Conservation (phyloP, 2,888 invertebrate genomes). For the Tachystola acroxantha region DNA sequence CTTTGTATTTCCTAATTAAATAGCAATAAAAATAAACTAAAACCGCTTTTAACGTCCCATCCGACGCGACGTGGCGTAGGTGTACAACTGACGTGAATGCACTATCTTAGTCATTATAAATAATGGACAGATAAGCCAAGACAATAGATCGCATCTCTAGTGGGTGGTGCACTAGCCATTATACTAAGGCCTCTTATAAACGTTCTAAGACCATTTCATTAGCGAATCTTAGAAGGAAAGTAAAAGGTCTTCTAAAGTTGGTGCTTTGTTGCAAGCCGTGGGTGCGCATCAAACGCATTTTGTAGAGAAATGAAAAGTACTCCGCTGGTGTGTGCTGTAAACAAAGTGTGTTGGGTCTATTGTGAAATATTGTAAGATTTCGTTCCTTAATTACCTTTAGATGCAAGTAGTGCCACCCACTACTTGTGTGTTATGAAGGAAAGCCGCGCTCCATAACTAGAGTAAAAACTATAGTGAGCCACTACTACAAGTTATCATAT, state of each 20-base stretch:
- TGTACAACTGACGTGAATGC: slow-evolving; percentile 45
- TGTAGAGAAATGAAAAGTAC: slow-evolving; percentile 29
- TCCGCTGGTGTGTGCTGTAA: slow-evolving; percentile 31
- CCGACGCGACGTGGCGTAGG: slow-evolving; percentile 37
- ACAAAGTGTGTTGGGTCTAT: slow-evolving; percentile 28
- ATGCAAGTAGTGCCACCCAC: too few species aligned
- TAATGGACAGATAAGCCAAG: slow-evolving; percentile 64
- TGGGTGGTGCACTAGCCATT: slow-evolving; percentile 41
- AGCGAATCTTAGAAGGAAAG: background rate
- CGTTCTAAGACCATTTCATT: too few species aligned
- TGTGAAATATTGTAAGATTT: slow-evolving; percentile 18
- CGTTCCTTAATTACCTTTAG: slow-evolving; percentile 29
- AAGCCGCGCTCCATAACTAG: too few species aligned
- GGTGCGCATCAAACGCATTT: slow-evolving; percentile 42
- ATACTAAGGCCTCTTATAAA: slow-evolving; percentile 18
- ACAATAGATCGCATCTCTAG: slow-evolving; percentile 56
- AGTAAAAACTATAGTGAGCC: too few species aligned
- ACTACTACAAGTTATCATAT: too few species aligned
- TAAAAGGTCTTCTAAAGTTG: slow-evolving; percentile 21
- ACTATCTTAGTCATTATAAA: slow-evolving; percentile 62
- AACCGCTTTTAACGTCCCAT: slow-evolving; percentile 16
- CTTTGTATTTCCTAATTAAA: slow-evolving; percentile 8
- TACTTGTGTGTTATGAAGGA: too few species aligned
- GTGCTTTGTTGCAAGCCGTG: slow-evolving; percentile 26
- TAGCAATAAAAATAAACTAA: slow-evolving; percentile 9